phyloP scores from a whole-genome alignment of 2,888 invertebrate species.

The Horisme vitalbata region DNA sequence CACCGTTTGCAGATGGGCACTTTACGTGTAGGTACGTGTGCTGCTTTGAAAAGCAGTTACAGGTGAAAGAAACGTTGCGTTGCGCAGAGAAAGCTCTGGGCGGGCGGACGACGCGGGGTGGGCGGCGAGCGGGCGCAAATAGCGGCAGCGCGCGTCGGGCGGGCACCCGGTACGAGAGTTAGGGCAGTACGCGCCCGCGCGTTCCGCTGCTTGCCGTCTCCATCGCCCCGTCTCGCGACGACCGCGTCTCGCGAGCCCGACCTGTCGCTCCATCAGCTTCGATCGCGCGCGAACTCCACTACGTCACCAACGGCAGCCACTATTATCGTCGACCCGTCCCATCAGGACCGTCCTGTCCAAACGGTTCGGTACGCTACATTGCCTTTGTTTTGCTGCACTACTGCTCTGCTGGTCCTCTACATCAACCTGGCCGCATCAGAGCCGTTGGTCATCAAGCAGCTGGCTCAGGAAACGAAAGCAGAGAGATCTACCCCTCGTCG shows the following conservation, averaged over 20 bases:
- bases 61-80: slow-evolving; percentile 64
- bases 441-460: slow-evolving; percentile 44
- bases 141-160: slow-evolving; percentile 71
- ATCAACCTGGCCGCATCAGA: slow-evolving; percentile 46
- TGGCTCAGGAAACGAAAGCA: slow-evolving; percentile 54
- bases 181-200: slow-evolving; percentile 58
- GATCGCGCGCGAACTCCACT: slow-evolving; percentile 36
- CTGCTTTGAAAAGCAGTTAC: slow-evolving; percentile 29
- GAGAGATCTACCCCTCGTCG: slow-evolving; percentile 43
- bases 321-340: not conserved
- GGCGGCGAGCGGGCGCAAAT: slow-evolving; percentile 70
- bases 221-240: slow-evolving; percentile 14
- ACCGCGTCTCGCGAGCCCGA: slow-evolving; percentile 25
- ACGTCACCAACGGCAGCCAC: no score
- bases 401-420: slow-evolving; percentile 36
- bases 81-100: slow-evolving; percentile 78
- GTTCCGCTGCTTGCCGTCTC: slow-evolving; percentile 38
- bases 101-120: slow-evolving; percentile 59
- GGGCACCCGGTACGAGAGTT: slow-evolving; percentile 36
- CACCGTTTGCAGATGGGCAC: slow-evolving; percentile 12
- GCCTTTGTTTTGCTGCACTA: slow-evolving; percentile 38
- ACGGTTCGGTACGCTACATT: slow-evolving; percentile 3
- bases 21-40: slow-evolving; percentile 17
- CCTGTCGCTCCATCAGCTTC: slow-evolving; percentile 33
- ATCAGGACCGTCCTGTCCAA: not conserved